phyloP scores from a whole-genome alignment of 2,113 vertebrate species.

The Glareola pratincola region DNA sequence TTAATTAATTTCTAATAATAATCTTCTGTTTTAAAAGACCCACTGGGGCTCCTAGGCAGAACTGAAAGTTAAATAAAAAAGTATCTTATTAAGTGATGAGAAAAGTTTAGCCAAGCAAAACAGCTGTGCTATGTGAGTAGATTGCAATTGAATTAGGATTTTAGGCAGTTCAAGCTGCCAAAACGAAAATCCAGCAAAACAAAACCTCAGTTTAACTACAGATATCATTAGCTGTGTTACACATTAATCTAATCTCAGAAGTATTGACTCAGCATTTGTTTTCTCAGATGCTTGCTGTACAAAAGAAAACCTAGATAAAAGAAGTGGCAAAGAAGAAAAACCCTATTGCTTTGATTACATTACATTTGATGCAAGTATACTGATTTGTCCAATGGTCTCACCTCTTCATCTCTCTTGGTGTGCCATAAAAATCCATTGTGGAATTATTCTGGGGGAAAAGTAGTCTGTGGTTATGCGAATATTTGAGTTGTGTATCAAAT shows the following conservation, averaged over 20 bases:
- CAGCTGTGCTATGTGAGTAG: conserved; percentile 6
- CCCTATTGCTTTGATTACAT: not conserved
- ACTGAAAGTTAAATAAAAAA: conserved; percentile 70
- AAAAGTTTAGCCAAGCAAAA: conserved; percentile 62
- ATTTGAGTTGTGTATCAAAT: not conserved
- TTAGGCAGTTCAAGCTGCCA: conserved; percentile 22
- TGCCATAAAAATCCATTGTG: not conserved
- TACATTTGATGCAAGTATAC: not conserved
- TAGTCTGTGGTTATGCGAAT: not conserved
- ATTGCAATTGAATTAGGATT: conserved; percentile 42
- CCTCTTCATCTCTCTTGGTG: not conserved
- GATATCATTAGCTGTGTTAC: conserved; percentile 18
- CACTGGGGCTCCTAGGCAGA: conserved; percentile 48
- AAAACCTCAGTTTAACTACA: conserved; percentile 36
- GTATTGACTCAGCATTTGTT: not conserved
- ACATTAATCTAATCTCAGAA: conserved; percentile 5
- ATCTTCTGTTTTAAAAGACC: conserved; percentile 59
- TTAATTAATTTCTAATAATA: conserved; percentile 75
- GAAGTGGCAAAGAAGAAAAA: not conserved
- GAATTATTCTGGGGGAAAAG: not conserved
- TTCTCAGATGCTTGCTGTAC: not conserved
- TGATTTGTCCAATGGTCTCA: not conserved
- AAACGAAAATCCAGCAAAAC: not conserved
- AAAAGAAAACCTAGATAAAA: not conserved
- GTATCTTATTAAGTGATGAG: conserved; percentile 42